Evolutionary conservation across 1,140 invertebrate genomes (phyloP), one percentile per base, ranked within the genome.

Genomic region (Hylaeus volcanicus): DNA sequence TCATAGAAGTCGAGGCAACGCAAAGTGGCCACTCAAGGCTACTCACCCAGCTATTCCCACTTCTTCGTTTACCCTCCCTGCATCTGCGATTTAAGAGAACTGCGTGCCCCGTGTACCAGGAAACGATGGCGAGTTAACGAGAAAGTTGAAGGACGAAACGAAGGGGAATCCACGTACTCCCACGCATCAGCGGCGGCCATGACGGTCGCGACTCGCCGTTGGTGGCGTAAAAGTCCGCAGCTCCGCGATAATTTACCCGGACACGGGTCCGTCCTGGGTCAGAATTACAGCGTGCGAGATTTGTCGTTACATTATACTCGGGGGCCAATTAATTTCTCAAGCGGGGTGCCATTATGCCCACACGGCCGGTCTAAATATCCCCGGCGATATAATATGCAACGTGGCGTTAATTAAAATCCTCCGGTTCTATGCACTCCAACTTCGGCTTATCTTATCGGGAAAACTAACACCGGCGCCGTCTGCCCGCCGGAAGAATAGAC

Each of bases 271-370:
- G 45, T 41, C 61, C 39, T 37, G 60, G 3, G 5, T 12, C 61
- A n/a, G 69, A 55, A 79, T 73, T 79, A 79, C 77, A 79, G 51
- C 41, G 61, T 74, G 77, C 77, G 63, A 79, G 71, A 65, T 74
- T 74, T 66, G 70, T 79, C 71, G 61, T 79, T 66, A 79, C 77
- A 74, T 79, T 74, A 79, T 56, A 58, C 56, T 61, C 51, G 41
- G 61, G 77, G 71, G 70, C 77, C 71, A 79, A 79, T 79, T 74
- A 79, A 79, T 79, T 79, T 79, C 77, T 79, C 70, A 79, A 79
- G 53, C 77, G 26, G 72, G 56, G 61, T 79, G 71, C 77, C 71
- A 79, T 79, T 79, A 79, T 65, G 48, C 61, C 26, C 12, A 53
- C 12, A 53, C 51, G 77, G 5, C 61, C 61, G 71, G 53, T 74